Conservation (phyloP, 2,888 invertebrate species). For the Drosophila limbata region DNA sequence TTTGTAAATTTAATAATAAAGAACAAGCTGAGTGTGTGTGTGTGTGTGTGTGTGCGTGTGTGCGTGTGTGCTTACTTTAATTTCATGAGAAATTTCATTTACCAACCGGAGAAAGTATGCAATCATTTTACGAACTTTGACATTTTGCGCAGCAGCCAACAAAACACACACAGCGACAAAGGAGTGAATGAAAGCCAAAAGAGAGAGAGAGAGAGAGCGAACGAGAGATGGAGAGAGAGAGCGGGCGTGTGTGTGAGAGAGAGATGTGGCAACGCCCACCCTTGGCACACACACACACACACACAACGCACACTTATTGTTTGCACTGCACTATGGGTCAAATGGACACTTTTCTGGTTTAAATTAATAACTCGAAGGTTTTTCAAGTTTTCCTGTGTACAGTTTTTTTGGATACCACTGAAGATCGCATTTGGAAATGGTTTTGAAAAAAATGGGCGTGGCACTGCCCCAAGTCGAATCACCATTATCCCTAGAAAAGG, state of each 20-base stretch:
- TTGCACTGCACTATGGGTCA: slow-evolving; percentile 23
- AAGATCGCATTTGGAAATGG: no score
- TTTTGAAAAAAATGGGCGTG: no score
- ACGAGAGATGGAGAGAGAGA: no score
- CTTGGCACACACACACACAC: slow-evolving; percentile 24
- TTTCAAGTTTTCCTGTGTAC: no score
- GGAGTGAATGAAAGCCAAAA: slow-evolving; percentile 11
- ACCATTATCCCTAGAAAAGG: no score
- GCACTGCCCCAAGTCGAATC: no score
- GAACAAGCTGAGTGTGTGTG: slow-evolving; percentile 14
- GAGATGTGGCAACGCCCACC: slow-evolving; percentile 19
- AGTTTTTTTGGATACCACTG: no score
- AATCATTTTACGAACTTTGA: slow-evolving; percentile 63
- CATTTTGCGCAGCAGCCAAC: slow-evolving; percentile 48
- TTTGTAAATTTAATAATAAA: slow-evolving; percentile 51
- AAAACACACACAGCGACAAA: slow-evolving; percentile 9
- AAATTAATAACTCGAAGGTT: no score
- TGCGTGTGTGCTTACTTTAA: slow-evolving; percentile 51
- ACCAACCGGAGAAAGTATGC: slow-evolving; percentile 59
- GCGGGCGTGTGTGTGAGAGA: not conserved
- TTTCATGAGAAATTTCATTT: slow-evolving; percentile 60
- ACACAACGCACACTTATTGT: slow-evolving; percentile 15
- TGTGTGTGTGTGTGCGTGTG: slow-evolving; percentile 13
- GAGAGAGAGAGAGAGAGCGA: not conserved
- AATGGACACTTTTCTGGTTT: no score